Base-by-base conservation (phyloP, 2,113 vertebrate species). In the Protomyctophum bolini region DNA sequence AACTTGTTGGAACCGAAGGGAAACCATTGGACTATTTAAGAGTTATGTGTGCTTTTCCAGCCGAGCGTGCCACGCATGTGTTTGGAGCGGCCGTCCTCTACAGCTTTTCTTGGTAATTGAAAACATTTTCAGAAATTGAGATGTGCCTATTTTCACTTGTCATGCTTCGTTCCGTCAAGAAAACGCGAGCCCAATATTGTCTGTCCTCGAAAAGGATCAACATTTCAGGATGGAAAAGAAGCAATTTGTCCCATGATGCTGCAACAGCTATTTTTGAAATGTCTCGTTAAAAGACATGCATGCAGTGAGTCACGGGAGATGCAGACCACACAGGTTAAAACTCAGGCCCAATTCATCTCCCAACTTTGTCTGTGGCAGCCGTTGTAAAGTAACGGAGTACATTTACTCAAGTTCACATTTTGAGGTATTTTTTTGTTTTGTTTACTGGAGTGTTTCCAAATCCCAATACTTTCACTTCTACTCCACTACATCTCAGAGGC, bases 1-100 rank as follows among this genome's bases (percentile, higher is more conserved):
- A 62, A 58, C n/a, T 2, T 46, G n/a, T 52, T 55, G 58, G 14
- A 69, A 52, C 49, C 10, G 29, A 61, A 70, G 47, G 9, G 11
- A 41, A 71, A 61, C 14, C 28, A 64, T 64, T 64, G 41, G 57
- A 2, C 6, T 12, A 12, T 58, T 63, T 21, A 21, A 48, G 4
- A 55, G 50, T 55, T 4, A 2, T 41, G 50, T 45, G 60, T 29
- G 45, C 21, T 8, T 63, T 7, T 48, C 49, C 10, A 63, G 6
- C 41, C 9, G 60, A 72, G 61, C 14, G 10, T 65, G 49, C 12
- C 52, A 21, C 29, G 10, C 9, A 21, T 28, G 21, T 28, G 63
- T n/a, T 41, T 12, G 6, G 55, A 14, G 48, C 48, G 47, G 7
- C 51, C 28, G 59, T 46, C 12, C 4, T 59, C 12, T 6, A 51